Evolutionary conservation across 2,888 invertebrate species (phyloP), one percentile per base, ranked within the genome.

Genomic region (Brachyptera risi): DNA sequence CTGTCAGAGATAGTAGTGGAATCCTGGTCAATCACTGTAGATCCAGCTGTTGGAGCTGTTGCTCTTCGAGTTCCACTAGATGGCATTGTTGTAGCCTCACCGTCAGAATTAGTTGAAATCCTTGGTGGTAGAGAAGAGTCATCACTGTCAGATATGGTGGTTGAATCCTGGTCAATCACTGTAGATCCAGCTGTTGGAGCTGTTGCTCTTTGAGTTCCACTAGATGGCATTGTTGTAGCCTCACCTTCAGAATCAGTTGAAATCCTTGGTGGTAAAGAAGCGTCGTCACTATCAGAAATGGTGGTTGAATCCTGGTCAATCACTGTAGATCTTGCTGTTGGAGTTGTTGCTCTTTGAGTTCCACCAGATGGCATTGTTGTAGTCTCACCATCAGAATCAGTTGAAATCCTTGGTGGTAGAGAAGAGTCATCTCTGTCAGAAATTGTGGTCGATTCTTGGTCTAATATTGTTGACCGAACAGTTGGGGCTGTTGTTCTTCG

Each of bases 41-140:
- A 21, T 42, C 27, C 58, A 19, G 17, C 35, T 15, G 42, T 1
- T 3, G 47, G 1, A 27, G 21, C 42, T 11, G 21, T 27, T 1
- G 56, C 2, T 35, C 64, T 56, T 40, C 61, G 31, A 57, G 65
- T 62, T 56, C 59, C 61, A 50, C 44, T 61, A 21, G 54, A 51
- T 58, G 44, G 50, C 38, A 56, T 21, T 35, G 37, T 47, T 3
- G 54, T 40, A 21, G 49, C n/a, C 56, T n/a, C 47, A 19, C 4
- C 19, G 42, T 9, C 19, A 19, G 56, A n/a, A n/a, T n/a, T n/a
- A n/a, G n/a, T n/a, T n/a, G n/a, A n/a, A n/a, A n/a, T n/a, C 38
- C 47, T 31, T 61, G 24, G 60, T 59, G 51, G 51, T 58, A n/a
- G n/a, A n/a, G n/a, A n/a, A 59, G 31, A 13, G 49, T 58, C 58